These are phyloP conservation scores for Rhynchotus rufescens DNA, from an alignment of 2,797 vertebrate species.

Conservation along the genomic window DNA sequence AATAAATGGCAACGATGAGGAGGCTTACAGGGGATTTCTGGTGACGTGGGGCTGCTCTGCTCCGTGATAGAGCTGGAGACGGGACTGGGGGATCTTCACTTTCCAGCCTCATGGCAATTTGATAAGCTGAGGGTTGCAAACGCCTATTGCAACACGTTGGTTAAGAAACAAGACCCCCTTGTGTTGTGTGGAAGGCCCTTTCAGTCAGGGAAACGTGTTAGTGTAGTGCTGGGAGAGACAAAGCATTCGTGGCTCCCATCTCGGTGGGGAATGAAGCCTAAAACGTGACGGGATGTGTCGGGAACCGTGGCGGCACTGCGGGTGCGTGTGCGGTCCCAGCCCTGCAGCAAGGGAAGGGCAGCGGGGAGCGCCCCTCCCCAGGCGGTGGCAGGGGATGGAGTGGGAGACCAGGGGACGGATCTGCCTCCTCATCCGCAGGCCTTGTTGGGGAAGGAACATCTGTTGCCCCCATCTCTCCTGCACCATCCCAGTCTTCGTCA, in stretches of 20 bases:
- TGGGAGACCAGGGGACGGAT: background rate
- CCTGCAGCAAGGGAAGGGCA: background rate
- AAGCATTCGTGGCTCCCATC: background rate
- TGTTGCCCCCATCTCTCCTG: no score
- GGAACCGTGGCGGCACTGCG: background rate
- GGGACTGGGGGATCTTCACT: background rate
- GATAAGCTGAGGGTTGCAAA: background rate
- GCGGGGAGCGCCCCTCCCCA: no score
- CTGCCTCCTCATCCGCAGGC: no score
- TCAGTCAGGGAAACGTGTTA: background rate
- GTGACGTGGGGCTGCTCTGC: slow-evolving; percentile 2
- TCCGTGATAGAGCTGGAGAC: background rate
- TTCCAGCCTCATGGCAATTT: background rate
- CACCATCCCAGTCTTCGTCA: no score
- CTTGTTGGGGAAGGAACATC: no score
- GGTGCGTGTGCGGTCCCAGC: background rate
- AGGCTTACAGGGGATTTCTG: slow-evolving; percentile 58
- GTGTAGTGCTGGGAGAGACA: background rate
- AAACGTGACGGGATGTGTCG: background rate
- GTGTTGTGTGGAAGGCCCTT: background rate
- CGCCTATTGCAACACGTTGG: background rate
- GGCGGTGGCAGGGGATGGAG: background rate
- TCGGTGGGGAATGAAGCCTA: rapidly evolving
- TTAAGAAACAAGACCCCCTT: background rate
- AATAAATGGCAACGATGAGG: slow-evolving; percentile 50